Percentiles rank a stretch among this genome's conserved stretches.
These are phyloP conservation scores for Caradrina clavipalpis DNA, from an alignment of 2,888 invertebrate genomes.

Conservation along the genomic window DNA sequence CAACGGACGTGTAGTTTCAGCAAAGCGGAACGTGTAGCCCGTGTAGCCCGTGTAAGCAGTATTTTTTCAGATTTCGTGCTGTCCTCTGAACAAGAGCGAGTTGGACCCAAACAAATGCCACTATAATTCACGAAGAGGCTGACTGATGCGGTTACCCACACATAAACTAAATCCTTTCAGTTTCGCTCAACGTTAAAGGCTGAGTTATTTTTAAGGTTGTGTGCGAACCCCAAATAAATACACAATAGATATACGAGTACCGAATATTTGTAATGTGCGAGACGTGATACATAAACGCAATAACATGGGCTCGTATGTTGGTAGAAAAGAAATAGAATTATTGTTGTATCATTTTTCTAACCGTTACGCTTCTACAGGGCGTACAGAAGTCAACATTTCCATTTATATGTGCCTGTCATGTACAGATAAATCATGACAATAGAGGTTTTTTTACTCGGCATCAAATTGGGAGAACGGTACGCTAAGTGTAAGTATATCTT, in stretches of 20 bases:
- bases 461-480: conserved; percentile 30
- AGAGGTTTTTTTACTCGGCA: conserved; percentile 33
- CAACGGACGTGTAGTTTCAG: conserved; percentile 36
- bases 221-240: conserved; percentile 58
- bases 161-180: conserved; percentile 75
- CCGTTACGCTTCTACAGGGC: conserved; percentile 29
- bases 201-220: conserved; percentile 71
- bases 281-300: conserved; percentile 61
- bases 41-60: conserved; percentile 35
- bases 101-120: conserved; percentile 68
- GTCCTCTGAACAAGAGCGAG: conserved; percentile 33
- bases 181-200: conserved; percentile 70
- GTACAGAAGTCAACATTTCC: conserved; percentile 52
- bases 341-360: conserved; percentile 57
- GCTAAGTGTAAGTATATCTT: conserved; percentile 3
- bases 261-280: conserved; percentile 60
- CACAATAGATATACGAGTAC: conserved; percentile 56
- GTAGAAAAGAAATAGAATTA: conserved; percentile 49
- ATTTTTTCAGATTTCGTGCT: conserved; percentile 52
- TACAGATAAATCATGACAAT: conserved; percentile 49
- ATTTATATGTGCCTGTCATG: conserved; percentile 55
- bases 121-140: conserved; percentile 76
- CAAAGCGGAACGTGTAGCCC: conserved; percentile 26
- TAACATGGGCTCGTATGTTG: conserved; percentile 42
- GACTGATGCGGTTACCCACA: conserved; percentile 76